Percentiles rank a stretch among this genome's conserved stretches.
Conservation (phyloP, 1,140 invertebrate genomes). For the Zaprionus ghesquierei region DNA sequence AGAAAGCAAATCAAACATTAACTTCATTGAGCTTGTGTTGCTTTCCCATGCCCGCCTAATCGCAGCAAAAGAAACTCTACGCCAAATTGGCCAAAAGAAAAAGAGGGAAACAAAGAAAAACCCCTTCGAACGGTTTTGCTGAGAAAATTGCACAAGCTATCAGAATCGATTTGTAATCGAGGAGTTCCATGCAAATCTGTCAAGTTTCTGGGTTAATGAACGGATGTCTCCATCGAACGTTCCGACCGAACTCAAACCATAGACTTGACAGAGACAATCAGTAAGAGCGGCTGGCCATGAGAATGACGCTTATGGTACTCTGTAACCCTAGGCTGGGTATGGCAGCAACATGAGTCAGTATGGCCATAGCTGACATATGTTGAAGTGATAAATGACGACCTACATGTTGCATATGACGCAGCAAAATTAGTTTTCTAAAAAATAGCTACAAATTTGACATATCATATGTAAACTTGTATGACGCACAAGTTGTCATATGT, state of each 20-base stretch:
- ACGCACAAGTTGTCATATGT: too few species aligned
- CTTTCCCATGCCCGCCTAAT: not conserved
- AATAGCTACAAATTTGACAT: too few species aligned
- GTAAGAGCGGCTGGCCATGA: slow-evolving; percentile 23
- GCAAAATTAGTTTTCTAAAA: not conserved
- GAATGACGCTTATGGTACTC: slow-evolving; percentile 19
- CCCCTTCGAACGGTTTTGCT: not conserved
- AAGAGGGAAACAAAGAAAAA: not conserved
- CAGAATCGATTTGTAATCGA: slow-evolving; percentile 52
- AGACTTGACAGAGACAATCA: slow-evolving; percentile 44
- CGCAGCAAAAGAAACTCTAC: not conserved
- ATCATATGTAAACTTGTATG: too few species aligned
- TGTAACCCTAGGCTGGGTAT: not conserved
- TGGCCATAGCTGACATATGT: not conserved
- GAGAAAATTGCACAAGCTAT: slow-evolving; percentile 23
- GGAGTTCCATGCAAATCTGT: slow-evolving; percentile 43
- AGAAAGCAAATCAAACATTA: too few species aligned
- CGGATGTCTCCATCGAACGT: slow-evolving; percentile 47
- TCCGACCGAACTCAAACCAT: not conserved
- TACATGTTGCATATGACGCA: not conserved
- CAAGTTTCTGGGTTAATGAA: slow-evolving; percentile 61
- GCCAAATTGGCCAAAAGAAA: not conserved
- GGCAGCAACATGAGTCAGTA: not conserved
- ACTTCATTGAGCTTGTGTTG: not conserved
- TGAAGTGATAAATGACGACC: not conserved